These are phyloP conservation scores for Gasteruption jaculator DNA, from an alignment of 2,888 invertebrate genomes.

Conservation along the genomic window DNA sequence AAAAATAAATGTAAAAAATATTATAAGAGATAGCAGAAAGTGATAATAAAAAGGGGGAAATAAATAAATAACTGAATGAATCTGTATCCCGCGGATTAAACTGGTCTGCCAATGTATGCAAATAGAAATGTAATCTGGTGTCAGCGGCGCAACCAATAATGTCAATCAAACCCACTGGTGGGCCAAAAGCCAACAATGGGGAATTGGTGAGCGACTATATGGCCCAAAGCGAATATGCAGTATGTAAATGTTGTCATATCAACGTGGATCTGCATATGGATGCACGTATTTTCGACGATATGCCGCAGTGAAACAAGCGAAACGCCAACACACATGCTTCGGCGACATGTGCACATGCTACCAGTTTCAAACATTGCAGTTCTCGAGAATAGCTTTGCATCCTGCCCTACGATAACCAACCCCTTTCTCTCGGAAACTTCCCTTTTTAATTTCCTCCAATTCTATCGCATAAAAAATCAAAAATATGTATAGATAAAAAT, in stretches of 20 bases:
- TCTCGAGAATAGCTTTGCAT: too few species aligned
- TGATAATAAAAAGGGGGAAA: too few species aligned
- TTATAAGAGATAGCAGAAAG: too few species aligned
- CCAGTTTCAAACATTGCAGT: too few species aligned
- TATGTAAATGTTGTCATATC: constrained; percentile 53
- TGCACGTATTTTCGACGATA: constrained; percentile 42
- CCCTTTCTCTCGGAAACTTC: too few species aligned
- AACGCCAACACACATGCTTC: constrained; percentile 43
- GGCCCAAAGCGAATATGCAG: constrained; percentile 50
- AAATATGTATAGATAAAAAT: too few species aligned
- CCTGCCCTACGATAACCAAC: too few species aligned
- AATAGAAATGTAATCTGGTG: constrained; percentile 53
- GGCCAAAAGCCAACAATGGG: constrained; percentile 50
- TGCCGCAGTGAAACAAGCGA: constrained; percentile 36
- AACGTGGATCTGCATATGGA: constrained; percentile 51
- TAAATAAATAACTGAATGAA: too few species aligned
- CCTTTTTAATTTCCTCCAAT: too few species aligned
- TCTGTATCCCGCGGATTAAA: too few species aligned
- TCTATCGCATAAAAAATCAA: too few species aligned
- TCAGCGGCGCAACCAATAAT: constrained; percentile 52
- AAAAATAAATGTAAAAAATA: too few species aligned
- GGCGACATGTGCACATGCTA: constrained; percentile 45
- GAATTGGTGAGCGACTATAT: constrained; percentile 46
- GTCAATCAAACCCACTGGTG: constrained; percentile 51
- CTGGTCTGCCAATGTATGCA: constrained; percentile 49